Evolutionary conservation across 2,888 invertebrate species (phyloP).

Genomic region (Ophioninae sp.): DNA sequence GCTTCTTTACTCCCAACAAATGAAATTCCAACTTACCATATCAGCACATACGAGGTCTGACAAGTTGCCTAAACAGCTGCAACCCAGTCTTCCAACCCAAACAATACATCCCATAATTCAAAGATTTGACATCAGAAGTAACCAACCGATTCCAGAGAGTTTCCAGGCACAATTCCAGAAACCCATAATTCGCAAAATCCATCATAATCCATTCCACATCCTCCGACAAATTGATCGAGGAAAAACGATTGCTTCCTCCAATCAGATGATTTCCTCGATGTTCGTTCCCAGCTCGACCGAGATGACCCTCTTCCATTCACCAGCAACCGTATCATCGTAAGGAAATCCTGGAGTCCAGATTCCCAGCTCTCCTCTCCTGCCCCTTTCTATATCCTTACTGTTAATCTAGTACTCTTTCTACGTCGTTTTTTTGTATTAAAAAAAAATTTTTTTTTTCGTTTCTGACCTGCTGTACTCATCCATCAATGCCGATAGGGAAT

Average conservation of each 20-base stretch:
- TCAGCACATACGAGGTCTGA: no score
- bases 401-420: background rate
- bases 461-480: slow-evolving; percentile 23
- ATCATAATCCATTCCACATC: background rate
- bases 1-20: no score
- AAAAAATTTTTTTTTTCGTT: background rate
- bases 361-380: background rate
- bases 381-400: background rate
- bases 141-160: no score
- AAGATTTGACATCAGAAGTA: no score
- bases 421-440: slow-evolving; percentile 13
- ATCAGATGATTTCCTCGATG: background rate
- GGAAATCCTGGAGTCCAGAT: background rate
- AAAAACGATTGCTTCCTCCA: background rate
- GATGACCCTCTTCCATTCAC: background rate
- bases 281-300: background rate
- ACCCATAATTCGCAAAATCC: background rate
- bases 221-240: background rate
- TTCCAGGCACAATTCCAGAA: no score
- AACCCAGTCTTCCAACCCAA: no score
- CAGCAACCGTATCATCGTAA: background rate
- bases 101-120: no score
- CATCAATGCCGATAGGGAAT: slow-evolving; percentile 61
- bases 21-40: no score
- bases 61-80: no score